A percentile compares a stretch with the other conserved stretches of the same genome.
Evolutionary conservation across 2,888 invertebrate genomes (phyloP).

Genomic region (Noctua janthe): DNA sequence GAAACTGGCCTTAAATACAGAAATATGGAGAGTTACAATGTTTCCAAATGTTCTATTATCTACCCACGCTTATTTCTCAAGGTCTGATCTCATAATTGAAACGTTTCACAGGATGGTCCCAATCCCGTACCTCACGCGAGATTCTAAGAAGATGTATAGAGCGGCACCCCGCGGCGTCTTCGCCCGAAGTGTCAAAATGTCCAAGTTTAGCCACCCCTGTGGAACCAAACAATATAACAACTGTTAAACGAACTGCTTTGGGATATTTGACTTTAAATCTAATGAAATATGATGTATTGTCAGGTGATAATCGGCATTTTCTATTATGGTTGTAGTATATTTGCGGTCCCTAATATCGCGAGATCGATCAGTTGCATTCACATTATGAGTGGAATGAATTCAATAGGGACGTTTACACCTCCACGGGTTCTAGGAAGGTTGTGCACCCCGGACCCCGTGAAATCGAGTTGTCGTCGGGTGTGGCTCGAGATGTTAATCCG

Average conservation of each 20-base stretch:
- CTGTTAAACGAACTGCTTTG: constrained; percentile 46
- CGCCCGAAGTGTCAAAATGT: constrained; percentile 89
- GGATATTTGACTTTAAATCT: constrained; percentile 53
- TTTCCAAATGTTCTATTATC: constrained; percentile 7
- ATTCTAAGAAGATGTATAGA: constrained; percentile 86
- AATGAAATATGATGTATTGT: constrained; percentile 40
- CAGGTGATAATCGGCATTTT: constrained; percentile 15
- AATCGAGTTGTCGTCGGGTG: constrained; percentile 84
- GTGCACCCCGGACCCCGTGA: constrained; percentile 69
- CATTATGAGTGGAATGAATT: constrained; percentile 75
- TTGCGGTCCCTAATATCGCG: constrained; percentile 80
- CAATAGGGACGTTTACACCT: constrained; percentile 84
- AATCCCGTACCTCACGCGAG: constrained; percentile 84
- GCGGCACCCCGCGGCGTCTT: constrained; percentile 86
- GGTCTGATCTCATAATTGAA: constrained; percentile 79
- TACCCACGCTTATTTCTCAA: constrained; percentile 31
- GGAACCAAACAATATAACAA: constrained; percentile 61
- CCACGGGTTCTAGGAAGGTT: constrained; percentile 81
- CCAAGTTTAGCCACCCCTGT: constrained; percentile 82
- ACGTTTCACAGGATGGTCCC: constrained; percentile 81
- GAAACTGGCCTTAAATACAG: constrained; percentile 14
- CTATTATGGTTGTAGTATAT: constrained; percentile 65
- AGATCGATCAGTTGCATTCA: constrained; percentile 81
- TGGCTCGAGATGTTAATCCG: constrained; percentile 80
- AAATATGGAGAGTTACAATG: not conserved